Conservation (phyloP, 2,888 invertebrate species). For the Brenthis daphne region DNA sequence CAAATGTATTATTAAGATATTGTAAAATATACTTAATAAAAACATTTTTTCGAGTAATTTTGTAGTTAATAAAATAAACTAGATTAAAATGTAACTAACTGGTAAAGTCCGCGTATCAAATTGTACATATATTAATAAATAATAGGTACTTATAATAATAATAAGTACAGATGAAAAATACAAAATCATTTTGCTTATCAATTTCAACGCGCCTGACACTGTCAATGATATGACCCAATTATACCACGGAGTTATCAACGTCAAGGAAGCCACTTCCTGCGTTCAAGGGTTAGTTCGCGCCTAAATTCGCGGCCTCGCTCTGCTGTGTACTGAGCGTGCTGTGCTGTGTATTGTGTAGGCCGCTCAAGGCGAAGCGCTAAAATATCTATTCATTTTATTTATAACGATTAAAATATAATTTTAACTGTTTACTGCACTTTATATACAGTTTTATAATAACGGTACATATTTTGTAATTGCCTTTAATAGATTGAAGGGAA, state of each 20-base stretch:
- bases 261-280: slow-evolving; percentile 58
- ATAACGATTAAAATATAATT: no score
- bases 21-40: no score
- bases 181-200: slow-evolving; percentile 33
- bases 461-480: no score
- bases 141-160: slow-evolving; percentile 3
- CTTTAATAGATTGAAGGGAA: no score
- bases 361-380: slow-evolving; percentile 2
- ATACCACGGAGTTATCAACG: slow-evolving; percentile 63
- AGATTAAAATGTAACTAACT: not conserved
- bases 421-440: no score
- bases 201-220: slow-evolving; percentile 58
- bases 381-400: not conserved
- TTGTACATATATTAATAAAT: slow-evolving; percentile 1
- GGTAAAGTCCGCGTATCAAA: not conserved
- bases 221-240: slow-evolving; percentile 71
- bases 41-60: not conserved
- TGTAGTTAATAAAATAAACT: not conserved
- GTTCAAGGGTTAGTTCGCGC: slow-evolving; percentile 27
- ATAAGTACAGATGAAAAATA: slow-evolving; percentile 2
- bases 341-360: not conserved
- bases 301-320: not conserved
- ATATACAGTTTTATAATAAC: no score
- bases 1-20: no score
- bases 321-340: not conserved